Evolutionary conservation across 1,140 invertebrate genomes (phyloP).

Genomic region (Eurosta solidaginis): DNA sequence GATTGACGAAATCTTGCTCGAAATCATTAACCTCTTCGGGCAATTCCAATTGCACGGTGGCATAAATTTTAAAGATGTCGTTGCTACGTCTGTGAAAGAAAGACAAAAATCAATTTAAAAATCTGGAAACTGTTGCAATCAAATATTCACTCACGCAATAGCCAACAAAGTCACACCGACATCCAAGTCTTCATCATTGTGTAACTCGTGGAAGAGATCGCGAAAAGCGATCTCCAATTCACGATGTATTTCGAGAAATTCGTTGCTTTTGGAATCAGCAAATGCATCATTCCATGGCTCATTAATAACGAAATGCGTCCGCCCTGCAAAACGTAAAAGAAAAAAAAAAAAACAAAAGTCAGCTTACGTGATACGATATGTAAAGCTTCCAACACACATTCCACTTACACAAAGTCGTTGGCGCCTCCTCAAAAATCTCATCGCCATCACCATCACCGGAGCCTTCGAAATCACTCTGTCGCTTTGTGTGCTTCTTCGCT

Average conservation of each 20-base stretch:
- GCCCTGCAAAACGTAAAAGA: slow-evolving; percentile 13
- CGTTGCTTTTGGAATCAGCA: background rate
- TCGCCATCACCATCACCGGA: slow-evolving; percentile 25
- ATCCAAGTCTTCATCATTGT: slow-evolving; percentile 43
- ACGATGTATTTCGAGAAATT: slow-evolving; percentile 38
- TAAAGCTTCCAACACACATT: background rate
- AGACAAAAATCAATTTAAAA: background rate
- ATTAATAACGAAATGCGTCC: slow-evolving; percentile 27
- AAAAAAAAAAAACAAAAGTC: background rate
- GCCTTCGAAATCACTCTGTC: slow-evolving; percentile 20
- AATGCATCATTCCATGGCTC: slow-evolving; percentile 43
- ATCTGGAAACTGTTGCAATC: too few relatives aligned
- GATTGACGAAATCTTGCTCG: slow-evolving; percentile 36
- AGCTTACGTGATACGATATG: background rate
- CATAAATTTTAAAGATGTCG: slow-evolving; percentile 43
- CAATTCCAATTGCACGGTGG: slow-evolving; percentile 43
- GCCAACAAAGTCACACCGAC: slow-evolving; percentile 37
- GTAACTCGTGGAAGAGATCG: slow-evolving; percentile 38
- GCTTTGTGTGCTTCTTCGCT: background rate
- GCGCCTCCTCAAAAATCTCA: background rate
- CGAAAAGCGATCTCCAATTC: slow-evolving; percentile 37
- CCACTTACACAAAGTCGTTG: background rate
- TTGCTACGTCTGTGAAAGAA: slow-evolving; percentile 38
- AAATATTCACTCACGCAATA: slow-evolving; percentile 42
- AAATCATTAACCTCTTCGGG: slow-evolving; percentile 40